These are phyloP conservation scores for Enoplosus armatus DNA, from an alignment of 2,797 vertebrate genomes.

Conservation along the genomic window DNA sequence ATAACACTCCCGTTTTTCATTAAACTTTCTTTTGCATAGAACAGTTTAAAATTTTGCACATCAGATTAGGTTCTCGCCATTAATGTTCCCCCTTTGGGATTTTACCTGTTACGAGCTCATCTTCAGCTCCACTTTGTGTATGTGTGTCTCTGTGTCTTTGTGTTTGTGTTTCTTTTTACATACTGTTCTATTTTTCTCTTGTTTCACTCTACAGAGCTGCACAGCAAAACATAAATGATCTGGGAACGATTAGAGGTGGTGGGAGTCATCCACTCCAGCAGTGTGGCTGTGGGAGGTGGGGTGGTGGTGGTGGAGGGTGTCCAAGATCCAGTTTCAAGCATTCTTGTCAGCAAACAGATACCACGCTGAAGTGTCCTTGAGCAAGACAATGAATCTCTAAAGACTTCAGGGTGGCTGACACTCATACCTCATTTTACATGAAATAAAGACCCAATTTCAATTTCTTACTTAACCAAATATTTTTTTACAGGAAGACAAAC, in stretches of 20 bases:
- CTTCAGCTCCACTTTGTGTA: background rate
- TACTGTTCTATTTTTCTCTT: constrained; percentile 23
- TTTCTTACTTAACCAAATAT: background rate
- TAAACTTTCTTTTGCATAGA: background rate
- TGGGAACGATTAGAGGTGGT: constrained; percentile 45
- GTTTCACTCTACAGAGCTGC: constrained; percentile 35
- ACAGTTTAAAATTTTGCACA: background rate
- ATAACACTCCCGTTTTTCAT: background rate
- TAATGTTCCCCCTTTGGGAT: background rate
- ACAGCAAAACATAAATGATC: constrained; percentile 51
- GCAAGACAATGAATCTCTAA: constrained; percentile 20
- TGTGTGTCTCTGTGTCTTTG: constrained; percentile 3
- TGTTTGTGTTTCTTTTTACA: constrained; percentile 11
- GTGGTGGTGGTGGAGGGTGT: no score
- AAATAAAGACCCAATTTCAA: background rate
- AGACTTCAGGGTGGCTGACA: constrained; percentile 6
- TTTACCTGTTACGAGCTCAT: background rate
- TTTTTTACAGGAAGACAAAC: background rate
- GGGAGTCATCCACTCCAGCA: constrained; percentile 18
- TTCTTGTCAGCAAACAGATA: constrained; percentile 39
- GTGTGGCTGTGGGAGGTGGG: no score
- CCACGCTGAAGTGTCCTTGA: constrained; percentile 46
- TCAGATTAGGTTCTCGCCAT: background rate
- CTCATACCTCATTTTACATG: constrained; percentile 1
- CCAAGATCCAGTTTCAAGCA: constrained; percentile 46